Conservation (phyloP, 2,888 invertebrate genomes). For the Heliconius charithonia region DNA sequence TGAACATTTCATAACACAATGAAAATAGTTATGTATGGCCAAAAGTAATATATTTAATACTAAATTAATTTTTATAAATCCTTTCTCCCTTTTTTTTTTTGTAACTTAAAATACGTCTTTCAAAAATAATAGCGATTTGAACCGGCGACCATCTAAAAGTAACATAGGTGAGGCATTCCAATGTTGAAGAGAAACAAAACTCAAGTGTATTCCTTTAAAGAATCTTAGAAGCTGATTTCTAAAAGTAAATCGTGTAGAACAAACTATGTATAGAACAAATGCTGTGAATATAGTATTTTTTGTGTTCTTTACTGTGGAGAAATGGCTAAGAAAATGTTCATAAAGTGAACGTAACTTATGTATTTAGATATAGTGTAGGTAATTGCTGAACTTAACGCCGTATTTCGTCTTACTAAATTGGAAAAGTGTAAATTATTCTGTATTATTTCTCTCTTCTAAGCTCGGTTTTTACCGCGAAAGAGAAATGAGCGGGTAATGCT, state of each 20-base stretch:
- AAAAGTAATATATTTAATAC: not conserved
- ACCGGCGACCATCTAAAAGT: not conserved
- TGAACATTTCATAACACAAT: not conserved
- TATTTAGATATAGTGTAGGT: not conserved
- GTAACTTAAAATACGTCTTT: not conserved
- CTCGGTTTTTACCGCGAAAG: no score
- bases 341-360: not conserved
- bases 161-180: not conserved
- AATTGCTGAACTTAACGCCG: no score
- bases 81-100: not conserved
- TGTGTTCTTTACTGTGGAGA: not conserved
- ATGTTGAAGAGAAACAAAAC: not conserved
- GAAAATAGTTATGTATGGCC: not conserved
- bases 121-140: not conserved
- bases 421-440: no score
- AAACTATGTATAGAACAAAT: not conserved
- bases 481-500: no score
- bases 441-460: no score
- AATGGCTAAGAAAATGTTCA: not conserved
- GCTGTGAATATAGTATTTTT: not conserved
- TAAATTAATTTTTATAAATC: not conserved
- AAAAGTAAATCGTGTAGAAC: not conserved
- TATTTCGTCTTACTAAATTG: no score
- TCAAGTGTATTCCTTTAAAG: conserved; percentile 9
- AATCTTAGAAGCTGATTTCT: conserved; percentile 7